Base-by-base conservation (phyloP, 2,797 vertebrate genomes). In the Parauchenoglanis ngamensis region DNA sequence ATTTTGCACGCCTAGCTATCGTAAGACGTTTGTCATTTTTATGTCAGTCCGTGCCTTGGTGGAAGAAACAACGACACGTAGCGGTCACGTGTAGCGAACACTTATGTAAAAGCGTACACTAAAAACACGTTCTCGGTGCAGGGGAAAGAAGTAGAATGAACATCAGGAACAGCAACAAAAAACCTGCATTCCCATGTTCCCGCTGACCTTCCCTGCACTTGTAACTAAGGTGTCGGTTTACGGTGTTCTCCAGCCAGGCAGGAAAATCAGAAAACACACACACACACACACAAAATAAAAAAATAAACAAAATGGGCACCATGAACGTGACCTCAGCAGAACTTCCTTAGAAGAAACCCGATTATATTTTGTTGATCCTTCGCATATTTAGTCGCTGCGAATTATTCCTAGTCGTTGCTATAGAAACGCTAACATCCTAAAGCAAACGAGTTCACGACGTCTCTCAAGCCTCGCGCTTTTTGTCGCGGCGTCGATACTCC, bases 131-230 rank as follows among this genome's bases (percentile, higher is more conserved):
- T 68, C 31, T 25, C 4, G 0, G 63, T 2, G 2, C 17, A 28
- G 28, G 73, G 57, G 21, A 13, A 77, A 54, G 35, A 54, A 77
- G 35, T 35, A 54, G 1, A 40, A 81, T 65, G 21, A 72, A 40
- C 79, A 72, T 15, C 52, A 54, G 67, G 68, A 44, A 82, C 68
- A 54, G 49, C 67, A 81, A 78, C 77, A 83, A 82, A 68, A 87
- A 82, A 82, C 70, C 59, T 77, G 78, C 70, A 68, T 86, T 86
- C 79, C 79, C 79, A 77, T 77, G 61, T 86, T 70, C 78, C 63
- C 15, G 19, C n/a, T 83, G 88, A 85, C 79, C 61, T 88, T 82
- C 70, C 44, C 35, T 31, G 25, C 19, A 77, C 70, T 46, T 68
- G 19, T 84, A 80, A 54, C 81, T 75, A n/a, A 67, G 63, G 87